Base-by-base conservation (phyloP, 92 coral and sea anemone genomes). In the Virgularia gustaviana region DNA sequence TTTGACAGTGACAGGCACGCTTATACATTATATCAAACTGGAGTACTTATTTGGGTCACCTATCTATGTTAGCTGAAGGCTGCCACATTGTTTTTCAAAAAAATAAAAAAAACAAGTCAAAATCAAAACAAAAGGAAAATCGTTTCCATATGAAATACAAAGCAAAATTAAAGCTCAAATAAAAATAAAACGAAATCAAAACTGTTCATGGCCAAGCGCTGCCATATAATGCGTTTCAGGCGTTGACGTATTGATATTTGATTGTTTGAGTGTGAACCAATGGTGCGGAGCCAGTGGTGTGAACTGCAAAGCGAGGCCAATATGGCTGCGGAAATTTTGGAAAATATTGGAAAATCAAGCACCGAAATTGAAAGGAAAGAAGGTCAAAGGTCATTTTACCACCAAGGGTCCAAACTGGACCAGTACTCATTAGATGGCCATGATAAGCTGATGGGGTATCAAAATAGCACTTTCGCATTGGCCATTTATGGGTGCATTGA, bases 401-500 rank as follows among this genome's bases (percentile, higher is more conserved):
- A 47, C 55, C 15, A 22, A 39, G 45, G 45, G 45, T 74, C 74
- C 49, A n/a, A n/a, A n/a, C n/a, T 15, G 31, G 58, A 22, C 3
- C 58, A n/a, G n/a, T n/a, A 52, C 31, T 52, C 58, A 15, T 16
- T 68, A 36, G 78, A 68, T 58, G 83, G 83, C n/a, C 78, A 78
- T 31, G 78, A 78, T 20, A 78, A 78, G 32, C 83, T 78, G 8
- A 70, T 68, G 83, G 83, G 78, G 9, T 72, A 79, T 36, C 79
- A 79, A 73, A 72, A 79, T 56, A 52, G 78, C 7, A 81, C 81
- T 27, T 81, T 37, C 39, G 60, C 82, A 32, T 59, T 81, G 45
- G 86, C 82, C 32, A 29, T 83, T 41, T 77, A 83, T 71, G 87
- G 87, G 12, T 83, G 87, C 54, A 39, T 83, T 36, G 79, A 82